Conservation (phyloP, 2,113 vertebrate genomes). For the Leptobrachium leishanense region DNA sequence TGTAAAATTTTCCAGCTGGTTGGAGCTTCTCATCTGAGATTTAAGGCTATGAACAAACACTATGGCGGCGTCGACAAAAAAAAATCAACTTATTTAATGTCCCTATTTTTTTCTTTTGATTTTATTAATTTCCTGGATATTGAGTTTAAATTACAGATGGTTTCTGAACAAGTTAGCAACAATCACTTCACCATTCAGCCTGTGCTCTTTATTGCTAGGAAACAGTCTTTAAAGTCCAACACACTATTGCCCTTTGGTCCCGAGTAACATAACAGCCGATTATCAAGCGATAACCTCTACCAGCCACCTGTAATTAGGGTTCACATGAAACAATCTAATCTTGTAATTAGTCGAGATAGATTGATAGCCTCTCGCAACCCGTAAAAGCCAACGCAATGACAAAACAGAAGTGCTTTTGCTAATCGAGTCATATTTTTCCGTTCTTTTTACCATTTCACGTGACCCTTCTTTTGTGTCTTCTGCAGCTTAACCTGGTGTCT, state of each 20-base stretch:
- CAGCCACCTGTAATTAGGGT: conserved; percentile 98
- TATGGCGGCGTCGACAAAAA: conserved; percentile 66
- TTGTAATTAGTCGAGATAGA: conserved; percentile 98
- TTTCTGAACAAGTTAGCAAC: conserved; percentile 63
- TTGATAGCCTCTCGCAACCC: conserved; percentile 90
- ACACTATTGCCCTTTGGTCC: conserved; percentile 75
- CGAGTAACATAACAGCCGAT: conserved; percentile 88
- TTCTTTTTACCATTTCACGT: conserved; percentile 64
- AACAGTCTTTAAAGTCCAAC: conserved; percentile 66
- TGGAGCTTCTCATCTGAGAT: conserved; percentile 93
- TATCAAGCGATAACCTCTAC: conserved; percentile 92
- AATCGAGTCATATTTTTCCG: conserved; percentile 57
- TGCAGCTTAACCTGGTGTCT: conserved; percentile 97
- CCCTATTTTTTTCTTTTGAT: conserved; percentile 55
- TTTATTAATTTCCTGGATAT: conserved; percentile 51
- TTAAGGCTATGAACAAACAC: conserved; percentile 70
- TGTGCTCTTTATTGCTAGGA: conserved; percentile 60
- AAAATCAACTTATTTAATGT: conserved; percentile 69
- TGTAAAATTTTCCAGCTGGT: conserved; percentile 91
- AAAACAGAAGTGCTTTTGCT: conserved; percentile 79
- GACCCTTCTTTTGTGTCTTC: conserved; percentile 63
- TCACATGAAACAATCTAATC: conserved; percentile 99
- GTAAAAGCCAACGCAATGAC: conserved; percentile 94
- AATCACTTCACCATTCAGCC: conserved; percentile 65
- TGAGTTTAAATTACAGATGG: conserved; percentile 53